Evolutionary conservation across 2,888 invertebrate species (phyloP), one percentile per base, ranked within the genome.

Genomic region (Lithophane leautieri): DNA sequence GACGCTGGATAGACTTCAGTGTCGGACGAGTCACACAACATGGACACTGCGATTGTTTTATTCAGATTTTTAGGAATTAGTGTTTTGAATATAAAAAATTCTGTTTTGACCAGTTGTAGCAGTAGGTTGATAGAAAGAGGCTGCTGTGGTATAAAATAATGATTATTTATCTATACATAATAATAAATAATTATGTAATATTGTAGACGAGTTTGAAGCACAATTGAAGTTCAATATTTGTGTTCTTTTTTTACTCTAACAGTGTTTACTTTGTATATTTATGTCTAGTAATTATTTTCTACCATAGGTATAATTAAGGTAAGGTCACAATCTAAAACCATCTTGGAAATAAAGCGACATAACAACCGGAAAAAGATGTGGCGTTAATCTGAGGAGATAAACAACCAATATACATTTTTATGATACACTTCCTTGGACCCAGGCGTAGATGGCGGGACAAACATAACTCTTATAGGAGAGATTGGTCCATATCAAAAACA

Each of bases 1-100:
- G 71, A 76, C 78, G 60, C 75, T 76, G 80, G 75, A 82, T 84
- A 86, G 78, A 85, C 80, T 85, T 71, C 63, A 60, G 40, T 52
- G 28, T 52, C 50, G 42, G 25, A 62, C 44, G 19, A 44, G 44
- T 54, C 28, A 79, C 28, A 50, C 62, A 16, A 34, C 9, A 16
- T 16, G 7, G 58, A 47, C 25, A 34, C 42, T 42, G 12, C n/a
- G 12, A 28, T 50, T 68, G 44, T 54, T 79, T 79, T 40, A 73
- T 68, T 58, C 58, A 66, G 8, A 61, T 28, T 22, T 42, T 73
- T 60, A 11, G 22, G 0, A 9, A 22, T 61, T n/a, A n/a, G n/a
- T n/a, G 25, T 73, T 73, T 74, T 42, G 61, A 72, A 61, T 52
- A n/a, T 61, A 14, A n/a, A 50, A 42, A 73, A 8, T n/a, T 44